Evolutionary conservation across 2,113 vertebrate genomes (phyloP).

Genomic region (Siphamia tubifer): DNA sequence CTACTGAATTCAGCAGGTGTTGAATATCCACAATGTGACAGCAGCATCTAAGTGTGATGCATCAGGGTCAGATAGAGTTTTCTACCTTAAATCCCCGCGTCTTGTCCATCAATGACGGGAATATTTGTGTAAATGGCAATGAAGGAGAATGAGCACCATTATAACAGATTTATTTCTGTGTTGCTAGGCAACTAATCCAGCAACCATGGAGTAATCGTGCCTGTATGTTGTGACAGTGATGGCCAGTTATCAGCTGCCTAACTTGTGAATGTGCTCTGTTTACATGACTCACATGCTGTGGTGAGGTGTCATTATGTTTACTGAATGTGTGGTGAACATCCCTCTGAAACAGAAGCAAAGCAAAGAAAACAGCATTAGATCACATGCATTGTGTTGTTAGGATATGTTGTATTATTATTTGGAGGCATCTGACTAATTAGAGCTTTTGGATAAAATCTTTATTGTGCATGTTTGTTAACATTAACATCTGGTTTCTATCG

Average conservation of each 20-base stretch:
- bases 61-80: neutral
- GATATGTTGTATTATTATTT: too few relatives aligned
- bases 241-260: slow-evolving; percentile 55
- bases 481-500: neutral
- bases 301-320: neutral
- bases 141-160: slow-evolving; percentile 57
- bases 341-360: too few relatives aligned
- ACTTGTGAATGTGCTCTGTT: slow-evolving; percentile 24
- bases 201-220: slow-evolving; percentile 26
- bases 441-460: neutral
- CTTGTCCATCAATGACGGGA: slow-evolving; percentile 34
- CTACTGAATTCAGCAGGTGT: too few relatives aligned
- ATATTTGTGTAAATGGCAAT: slow-evolving; percentile 41
- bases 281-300: neutral
- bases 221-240: slow-evolving; percentile 55
- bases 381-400: neutral
- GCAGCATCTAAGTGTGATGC: neutral
- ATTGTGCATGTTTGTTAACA: neutral
- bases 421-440: neutral
- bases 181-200: slow-evolving; percentile 77
- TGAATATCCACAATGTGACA: too few relatives aligned
- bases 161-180: slow-evolving; percentile 66
- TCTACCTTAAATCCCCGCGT: neutral
- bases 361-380: too few relatives aligned
- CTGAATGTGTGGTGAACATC: neutral